A percentile compares a stretch with the other conserved stretches of the same genome.
Evolutionary conservation across 2,797 vertebrate genomes (phyloP).

Genomic region (Phalloptychus januarius): DNA sequence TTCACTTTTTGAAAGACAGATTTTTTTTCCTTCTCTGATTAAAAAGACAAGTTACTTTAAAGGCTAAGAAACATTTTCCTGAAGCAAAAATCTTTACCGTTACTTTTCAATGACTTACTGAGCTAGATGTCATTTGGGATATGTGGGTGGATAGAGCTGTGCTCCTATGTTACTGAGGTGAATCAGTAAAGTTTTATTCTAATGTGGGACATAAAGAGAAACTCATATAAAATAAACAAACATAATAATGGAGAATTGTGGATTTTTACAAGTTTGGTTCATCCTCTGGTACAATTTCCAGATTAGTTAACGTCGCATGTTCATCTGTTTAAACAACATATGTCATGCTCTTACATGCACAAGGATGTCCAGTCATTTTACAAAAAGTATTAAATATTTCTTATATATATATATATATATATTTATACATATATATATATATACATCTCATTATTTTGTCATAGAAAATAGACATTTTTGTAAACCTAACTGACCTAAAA

Average conservation of each 20-base stretch:
- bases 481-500: neutral
- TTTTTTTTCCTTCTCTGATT: constrained; percentile 14
- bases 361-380: neutral
- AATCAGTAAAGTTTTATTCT: constrained; percentile 29
- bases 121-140: constrained; percentile 15
- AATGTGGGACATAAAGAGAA: constrained; percentile 1
- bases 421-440: too few relatives aligned
- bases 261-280: neutral
- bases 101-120: constrained; percentile 24
- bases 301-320: neutral
- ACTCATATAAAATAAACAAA: neutral
- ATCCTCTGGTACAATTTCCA: neutral
- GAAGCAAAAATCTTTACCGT: constrained; percentile 16
- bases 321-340: neutral
- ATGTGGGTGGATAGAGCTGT: constrained; percentile 26
- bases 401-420: too few relatives aligned
- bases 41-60: constrained; percentile 19
- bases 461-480: neutral
- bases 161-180: neutral
- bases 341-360: neutral
- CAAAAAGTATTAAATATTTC: neutral
- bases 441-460: neutral
- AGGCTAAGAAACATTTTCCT: constrained; percentile 15
- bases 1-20: constrained; percentile 14
- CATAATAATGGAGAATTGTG: neutral